Base-by-base conservation (phyloP, 2,113 vertebrate species). In the Clarias gariepinus region DNA sequence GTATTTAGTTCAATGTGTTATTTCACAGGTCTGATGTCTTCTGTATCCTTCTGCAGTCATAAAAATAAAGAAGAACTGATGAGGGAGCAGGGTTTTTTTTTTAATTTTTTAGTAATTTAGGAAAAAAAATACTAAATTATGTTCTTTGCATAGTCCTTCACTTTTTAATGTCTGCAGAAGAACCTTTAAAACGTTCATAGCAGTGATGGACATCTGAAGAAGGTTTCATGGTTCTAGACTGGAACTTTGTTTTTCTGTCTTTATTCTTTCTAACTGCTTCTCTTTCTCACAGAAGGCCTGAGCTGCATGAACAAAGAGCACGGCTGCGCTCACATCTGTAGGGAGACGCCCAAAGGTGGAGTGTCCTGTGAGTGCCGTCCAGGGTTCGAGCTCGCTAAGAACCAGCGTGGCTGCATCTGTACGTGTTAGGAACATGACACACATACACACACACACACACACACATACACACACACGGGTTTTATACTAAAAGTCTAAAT, bases 301-400 rank as follows among this genome's bases (percentile, higher is more conserved):
- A 99, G 95, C 95, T 99, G 98, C 92, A 99, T 99, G 98, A 99
- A 99, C 92, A 98, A 97, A 94, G 96, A 98, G 69, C 98, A 99
- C 0, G 96, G 98, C 92, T 99, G 98, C 89, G 95, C 96, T 85
- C 97, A 99, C 94, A 98, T 99, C 96, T 99, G 98, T 95, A 97
- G 96, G 93, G 97, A 99, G 94, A 96, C 95, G 0, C 97, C 97
- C 11, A 97, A 96, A 92, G 98, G 97, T 84, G 96, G 97, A 30
- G 96, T 96, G 58, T 96, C 97, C 87, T 99, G 98, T 16, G 98
- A 99, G 92, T 99, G 98, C 92, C 95, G 98, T 86, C 98, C 98
- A 23, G 98, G 98, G 71, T 99, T 99, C 88, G 97, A 98, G 90
- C 94, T 99, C 90, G 98, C 97, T 90, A 96, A 94, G 93, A 97